Conservation (phyloP, 1,140 invertebrate species). For the Procambarus clarkii region DNA sequence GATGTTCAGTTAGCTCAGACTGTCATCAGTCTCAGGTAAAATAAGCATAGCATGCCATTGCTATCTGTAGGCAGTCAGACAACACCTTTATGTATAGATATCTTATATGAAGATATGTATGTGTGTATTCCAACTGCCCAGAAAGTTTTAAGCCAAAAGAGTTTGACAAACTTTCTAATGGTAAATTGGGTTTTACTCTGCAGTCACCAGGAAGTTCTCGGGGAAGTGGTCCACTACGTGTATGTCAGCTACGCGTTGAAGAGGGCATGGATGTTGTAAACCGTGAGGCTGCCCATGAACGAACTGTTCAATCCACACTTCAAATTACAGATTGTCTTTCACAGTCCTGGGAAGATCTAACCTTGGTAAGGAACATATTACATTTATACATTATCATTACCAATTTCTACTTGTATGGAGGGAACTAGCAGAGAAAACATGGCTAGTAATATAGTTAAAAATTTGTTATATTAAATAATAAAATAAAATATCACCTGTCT, state of each 20-base stretch:
- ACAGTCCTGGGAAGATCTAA: slow-evolving; percentile 57
- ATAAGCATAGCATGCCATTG: too few species aligned
- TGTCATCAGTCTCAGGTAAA: too few species aligned
- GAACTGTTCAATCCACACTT: slow-evolving; percentile 48
- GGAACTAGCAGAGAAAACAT: background rate
- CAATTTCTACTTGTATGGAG: background rate
- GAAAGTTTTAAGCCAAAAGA: background rate
- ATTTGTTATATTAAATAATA: too few species aligned
- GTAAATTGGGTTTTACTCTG: background rate
- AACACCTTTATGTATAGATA: too few species aligned
- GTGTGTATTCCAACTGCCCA: too few species aligned
- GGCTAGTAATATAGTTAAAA: too few species aligned
- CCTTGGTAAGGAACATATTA: slow-evolving; percentile 22
- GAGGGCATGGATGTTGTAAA: slow-evolving; percentile 60
- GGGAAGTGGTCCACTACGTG: slow-evolving; percentile 48
- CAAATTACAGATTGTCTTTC: slow-evolving; percentile 50
- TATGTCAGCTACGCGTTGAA: slow-evolving; percentile 44
- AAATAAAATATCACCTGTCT: too few species aligned
- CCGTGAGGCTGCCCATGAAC: slow-evolving; percentile 47
- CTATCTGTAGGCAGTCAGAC: too few species aligned
- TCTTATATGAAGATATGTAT: too few species aligned
- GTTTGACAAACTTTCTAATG: background rate
- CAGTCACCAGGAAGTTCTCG: slow-evolving; percentile 49
- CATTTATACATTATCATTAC: background rate
- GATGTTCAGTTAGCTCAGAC: too few species aligned